Conservation (phyloP, 2,113 vertebrate species). For the Petrocephalus microphthalmus region DNA sequence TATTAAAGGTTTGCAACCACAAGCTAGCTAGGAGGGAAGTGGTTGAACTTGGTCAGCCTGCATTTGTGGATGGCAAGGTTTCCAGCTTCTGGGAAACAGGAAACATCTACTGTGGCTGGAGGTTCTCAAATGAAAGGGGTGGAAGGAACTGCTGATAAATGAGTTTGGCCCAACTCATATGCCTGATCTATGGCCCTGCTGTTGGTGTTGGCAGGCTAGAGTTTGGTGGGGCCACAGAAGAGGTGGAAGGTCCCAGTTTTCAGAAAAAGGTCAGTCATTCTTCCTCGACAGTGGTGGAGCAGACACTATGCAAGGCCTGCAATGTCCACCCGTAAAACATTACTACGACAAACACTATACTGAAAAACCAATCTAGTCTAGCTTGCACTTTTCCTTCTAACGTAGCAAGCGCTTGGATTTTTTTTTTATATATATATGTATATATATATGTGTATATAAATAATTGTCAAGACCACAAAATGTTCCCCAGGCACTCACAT, state of each 20-base stretch:
- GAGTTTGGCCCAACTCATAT: not conserved
- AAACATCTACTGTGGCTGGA: conserved; percentile 4
- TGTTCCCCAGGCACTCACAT: conserved; percentile 45
- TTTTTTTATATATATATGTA: conserved; percentile 27
- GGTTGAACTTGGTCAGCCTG: not conserved
- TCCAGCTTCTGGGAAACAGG: not conserved
- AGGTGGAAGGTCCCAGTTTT: not conserved
- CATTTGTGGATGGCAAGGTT: not conserved
- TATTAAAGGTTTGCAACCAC: not conserved
- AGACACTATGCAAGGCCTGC: not conserved
- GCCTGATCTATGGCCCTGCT: not conserved
- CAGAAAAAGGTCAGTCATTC: not conserved
- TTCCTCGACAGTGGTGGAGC: not conserved
- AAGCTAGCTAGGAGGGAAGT: not conserved
- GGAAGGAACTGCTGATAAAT: conserved; percentile 5
- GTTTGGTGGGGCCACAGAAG: not conserved
- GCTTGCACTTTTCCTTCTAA: conserved; percentile 34
- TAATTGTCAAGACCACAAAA: conserved; percentile 58
- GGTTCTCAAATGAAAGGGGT: not conserved
- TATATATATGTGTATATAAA: conserved; percentile 53
- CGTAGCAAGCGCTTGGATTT: conserved; percentile 41
- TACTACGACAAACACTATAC: not conserved
- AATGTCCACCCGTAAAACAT: conserved; percentile 5
- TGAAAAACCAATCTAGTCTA: conserved; percentile 11
- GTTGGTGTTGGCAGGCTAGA: not conserved